Evolutionary conservation across 2,888 invertebrate species (phyloP).

Genomic region (Pyrochroa serraticornis): DNA sequence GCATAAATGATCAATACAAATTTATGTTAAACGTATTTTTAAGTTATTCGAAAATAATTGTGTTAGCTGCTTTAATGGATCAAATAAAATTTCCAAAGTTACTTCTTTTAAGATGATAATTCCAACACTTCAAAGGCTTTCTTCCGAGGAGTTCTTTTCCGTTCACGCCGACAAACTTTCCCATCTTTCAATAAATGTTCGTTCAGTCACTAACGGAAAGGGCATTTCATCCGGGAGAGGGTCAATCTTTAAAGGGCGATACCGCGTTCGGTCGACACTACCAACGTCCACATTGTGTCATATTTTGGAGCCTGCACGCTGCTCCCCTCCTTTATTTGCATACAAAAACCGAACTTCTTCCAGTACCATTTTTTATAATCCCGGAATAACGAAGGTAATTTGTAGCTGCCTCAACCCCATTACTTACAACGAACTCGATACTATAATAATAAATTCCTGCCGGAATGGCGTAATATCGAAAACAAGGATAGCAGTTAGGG

Average conservation of each 20-base stretch:
- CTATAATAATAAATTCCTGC: not conserved
- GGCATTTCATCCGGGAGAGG: constrained; percentile 4
- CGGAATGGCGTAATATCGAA: not conserved
- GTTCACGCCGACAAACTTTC: constrained; percentile 2
- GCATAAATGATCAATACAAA: constrained; percentile 1
- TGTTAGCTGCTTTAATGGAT: not conserved
- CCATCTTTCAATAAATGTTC: not conserved
- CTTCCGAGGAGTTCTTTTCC: constrained; percentile 7
- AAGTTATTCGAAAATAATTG: constrained; percentile 1
- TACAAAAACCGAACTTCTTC: too few species aligned
- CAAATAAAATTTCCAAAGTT: not conserved
- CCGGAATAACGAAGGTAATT: too few species aligned
- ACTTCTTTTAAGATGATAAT: not conserved
- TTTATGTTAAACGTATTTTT: constrained; percentile 13
- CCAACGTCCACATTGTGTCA: not conserved
- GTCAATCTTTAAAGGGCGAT: constrained; percentile 16
- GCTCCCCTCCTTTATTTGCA: too few species aligned
- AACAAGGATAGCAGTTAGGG: not conserved
- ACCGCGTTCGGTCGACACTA: not conserved
- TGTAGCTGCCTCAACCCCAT: too few species aligned
- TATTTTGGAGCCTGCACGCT: too few species aligned
- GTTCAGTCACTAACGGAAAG: constrained; percentile 1
- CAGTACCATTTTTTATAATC: too few species aligned
- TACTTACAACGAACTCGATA: too few species aligned
- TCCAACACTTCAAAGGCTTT: constrained; percentile 2